phyloP scores from a whole-genome alignment of 2,797 vertebrate genomes.

The Melanotaenia pygmaea region DNA sequence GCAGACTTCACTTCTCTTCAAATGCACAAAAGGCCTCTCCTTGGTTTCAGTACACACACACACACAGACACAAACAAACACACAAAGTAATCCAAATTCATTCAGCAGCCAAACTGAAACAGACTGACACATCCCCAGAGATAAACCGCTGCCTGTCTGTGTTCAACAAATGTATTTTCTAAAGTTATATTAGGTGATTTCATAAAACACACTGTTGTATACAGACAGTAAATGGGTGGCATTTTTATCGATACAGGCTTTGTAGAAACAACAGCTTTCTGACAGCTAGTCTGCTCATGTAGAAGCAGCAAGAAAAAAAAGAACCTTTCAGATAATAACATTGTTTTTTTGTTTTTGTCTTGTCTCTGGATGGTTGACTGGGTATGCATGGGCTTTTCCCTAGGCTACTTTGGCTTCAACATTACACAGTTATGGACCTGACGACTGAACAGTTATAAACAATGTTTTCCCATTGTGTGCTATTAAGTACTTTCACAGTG shows the following conservation, averaged over 20 bases:
- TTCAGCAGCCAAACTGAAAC: slow-evolving; percentile 33
- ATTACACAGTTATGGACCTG: slow-evolving; percentile 44
- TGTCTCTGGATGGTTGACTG: slow-evolving; percentile 22
- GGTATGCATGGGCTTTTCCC: slow-evolving; percentile 5
- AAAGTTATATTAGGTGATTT: slow-evolving; percentile 46
- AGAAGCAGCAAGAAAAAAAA: slow-evolving; percentile 11
- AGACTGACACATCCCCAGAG: slow-evolving; percentile 40
- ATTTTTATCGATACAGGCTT: slow-evolving; percentile 44
- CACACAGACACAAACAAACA: background rate
- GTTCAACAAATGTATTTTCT: slow-evolving; percentile 42
- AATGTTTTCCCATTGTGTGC: slow-evolving; percentile 70
- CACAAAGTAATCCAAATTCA: slow-evolving; percentile 29
- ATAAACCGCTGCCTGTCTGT: slow-evolving; percentile 36
- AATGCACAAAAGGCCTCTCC: slow-evolving; percentile 28
- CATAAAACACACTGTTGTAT: slow-evolving; percentile 33
- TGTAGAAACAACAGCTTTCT: slow-evolving; percentile 36
- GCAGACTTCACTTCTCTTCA: slow-evolving; percentile 28
- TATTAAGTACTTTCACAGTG: slow-evolving; percentile 67
- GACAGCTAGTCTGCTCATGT: slow-evolving; percentile 12
- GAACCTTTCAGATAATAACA: slow-evolving; percentile 18
- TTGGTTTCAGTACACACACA: slow-evolving; percentile 13
- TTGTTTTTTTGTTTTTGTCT: slow-evolving; percentile 11
- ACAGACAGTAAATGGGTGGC: slow-evolving; percentile 20
- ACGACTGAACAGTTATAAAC: slow-evolving; percentile 60
- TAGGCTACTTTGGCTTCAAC: slow-evolving; percentile 19